A percentile compares a stretch with the other conserved stretches of the same genome.
Evolutionary conservation across 2,797 vertebrate species (phyloP).

Genomic region (Sebastes minor): DNA sequence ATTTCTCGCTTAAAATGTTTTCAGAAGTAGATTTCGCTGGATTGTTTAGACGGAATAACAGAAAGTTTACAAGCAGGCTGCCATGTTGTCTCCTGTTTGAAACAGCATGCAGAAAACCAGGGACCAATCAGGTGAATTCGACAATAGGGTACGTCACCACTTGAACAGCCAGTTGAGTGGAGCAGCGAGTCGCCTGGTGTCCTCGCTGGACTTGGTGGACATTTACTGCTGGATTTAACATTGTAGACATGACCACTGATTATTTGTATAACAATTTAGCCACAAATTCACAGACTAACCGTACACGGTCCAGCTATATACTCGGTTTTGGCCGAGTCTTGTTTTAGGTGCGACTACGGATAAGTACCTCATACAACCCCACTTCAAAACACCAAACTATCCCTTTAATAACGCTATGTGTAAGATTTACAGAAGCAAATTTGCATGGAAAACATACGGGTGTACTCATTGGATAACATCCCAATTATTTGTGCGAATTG

Average conservation of each 20-base stretch:
- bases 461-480: background rate
- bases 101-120: background rate
- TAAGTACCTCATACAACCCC: background rate
- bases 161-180: background rate
- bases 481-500: background rate
- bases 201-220: background rate
- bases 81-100: background rate
- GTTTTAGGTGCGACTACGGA: too few species aligned
- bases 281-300: background rate
- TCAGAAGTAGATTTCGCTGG: background rate
- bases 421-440: conserved; percentile 12
- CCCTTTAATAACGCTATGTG: background rate
- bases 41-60: background rate
- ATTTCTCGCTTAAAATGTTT: too few species aligned
- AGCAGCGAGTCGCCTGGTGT: background rate
- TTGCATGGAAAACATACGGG: background rate
- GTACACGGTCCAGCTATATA: too few species aligned
- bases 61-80: background rate
- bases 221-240: background rate
- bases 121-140: background rate
- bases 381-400: background rate
- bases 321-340: background rate
- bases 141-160: background rate
- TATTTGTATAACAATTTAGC: background rate
- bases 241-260: background rate